A percentile compares a stretch with the other conserved stretches of the same genome.
These are phyloP conservation scores for Ardeotis arabs DNA, from an alignment of 2,113 vertebrate species.

Conservation along the genomic window DNA sequence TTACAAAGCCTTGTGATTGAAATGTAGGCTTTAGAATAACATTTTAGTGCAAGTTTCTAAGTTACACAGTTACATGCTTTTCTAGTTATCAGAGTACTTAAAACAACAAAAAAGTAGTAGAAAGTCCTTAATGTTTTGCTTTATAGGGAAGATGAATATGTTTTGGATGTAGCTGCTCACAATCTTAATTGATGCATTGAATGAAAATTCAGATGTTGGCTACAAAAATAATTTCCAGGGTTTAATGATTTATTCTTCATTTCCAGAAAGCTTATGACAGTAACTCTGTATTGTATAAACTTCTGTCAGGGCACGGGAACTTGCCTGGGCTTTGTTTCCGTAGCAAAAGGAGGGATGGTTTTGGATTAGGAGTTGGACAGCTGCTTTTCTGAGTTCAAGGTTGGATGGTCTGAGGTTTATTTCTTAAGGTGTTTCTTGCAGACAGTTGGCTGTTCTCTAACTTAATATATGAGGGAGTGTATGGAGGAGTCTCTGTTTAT, in stretches of 20 bases:
- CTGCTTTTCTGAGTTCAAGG: not conserved
- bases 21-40: not conserved
- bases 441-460: not conserved
- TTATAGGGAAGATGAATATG: not conserved
- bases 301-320: not conserved
- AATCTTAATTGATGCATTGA: not conserved
- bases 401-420: not conserved
- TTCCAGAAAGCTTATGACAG: not conserved
- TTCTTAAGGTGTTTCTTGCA: not conserved
- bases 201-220: not conserved
- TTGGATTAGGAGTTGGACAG: not conserved
- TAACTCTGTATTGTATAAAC: not conserved
- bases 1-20: not conserved
- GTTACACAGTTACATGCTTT: not conserved
- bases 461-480: not conserved
- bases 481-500: not conserved
- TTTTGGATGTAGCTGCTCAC: not conserved
- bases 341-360: not conserved
- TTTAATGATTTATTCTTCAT: not conserved
- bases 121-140: not conserved
- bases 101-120: not conserved
- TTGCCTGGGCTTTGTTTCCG: not conserved
- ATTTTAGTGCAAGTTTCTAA: not conserved
- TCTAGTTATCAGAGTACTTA: not conserved
- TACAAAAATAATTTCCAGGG: not conserved